Conservation (phyloP, 1,140 invertebrate species). For the Stenopsyche tienmushanensis region DNA sequence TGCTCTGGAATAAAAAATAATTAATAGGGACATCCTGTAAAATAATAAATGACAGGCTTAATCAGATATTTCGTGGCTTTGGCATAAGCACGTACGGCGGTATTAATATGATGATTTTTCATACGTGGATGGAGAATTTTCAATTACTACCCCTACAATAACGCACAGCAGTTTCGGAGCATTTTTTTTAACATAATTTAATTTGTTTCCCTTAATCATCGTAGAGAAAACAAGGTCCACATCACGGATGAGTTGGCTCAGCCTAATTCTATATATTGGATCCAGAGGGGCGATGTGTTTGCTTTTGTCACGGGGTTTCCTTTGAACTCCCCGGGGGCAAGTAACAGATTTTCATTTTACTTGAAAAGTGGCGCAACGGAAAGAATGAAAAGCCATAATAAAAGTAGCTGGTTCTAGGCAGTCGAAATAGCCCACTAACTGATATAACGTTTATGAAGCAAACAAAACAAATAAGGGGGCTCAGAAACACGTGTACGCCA, state of each 20-base stretch:
- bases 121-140: no score
- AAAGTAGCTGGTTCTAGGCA: background rate
- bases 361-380: background rate
- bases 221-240: no score
- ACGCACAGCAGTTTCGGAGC: no score
- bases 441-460: constrained; percentile 6
- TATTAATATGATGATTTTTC: no score
- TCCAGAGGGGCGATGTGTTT: background rate
- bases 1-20: no score
- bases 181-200: no score
- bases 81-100: no score
- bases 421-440: background rate
- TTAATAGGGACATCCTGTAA: no score
- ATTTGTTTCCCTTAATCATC: no score
- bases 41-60: no score
- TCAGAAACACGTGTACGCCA: background rate
- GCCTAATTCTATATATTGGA: background rate
- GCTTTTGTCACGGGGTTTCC: constrained; percentile 1
- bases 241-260: background rate
- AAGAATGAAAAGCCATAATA: background rate
- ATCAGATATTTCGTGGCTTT: no score
- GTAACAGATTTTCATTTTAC: constrained; percentile 1
- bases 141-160: no score
- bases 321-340: background rate
- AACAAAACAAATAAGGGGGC: background rate